Base-by-base conservation (phyloP, 1,140 invertebrate species). In the Drosophila lacteicornis region DNA sequence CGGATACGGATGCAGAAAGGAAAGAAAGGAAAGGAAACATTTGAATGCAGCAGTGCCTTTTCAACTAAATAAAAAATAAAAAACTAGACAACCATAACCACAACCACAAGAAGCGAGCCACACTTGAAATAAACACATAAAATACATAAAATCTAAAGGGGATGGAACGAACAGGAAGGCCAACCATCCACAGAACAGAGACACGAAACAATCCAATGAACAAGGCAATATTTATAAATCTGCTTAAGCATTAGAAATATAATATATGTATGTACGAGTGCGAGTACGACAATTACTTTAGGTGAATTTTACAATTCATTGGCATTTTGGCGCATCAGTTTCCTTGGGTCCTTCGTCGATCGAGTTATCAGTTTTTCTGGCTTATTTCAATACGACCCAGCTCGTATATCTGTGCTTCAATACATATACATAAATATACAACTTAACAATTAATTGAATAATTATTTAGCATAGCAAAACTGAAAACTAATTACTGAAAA, bases 31-130 rank as follows among this genome's bases (percentile, higher is more conserved):
- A 69, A 57, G 42, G 50, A 80, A 50, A 60, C 68, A 50, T 75
- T 85, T 79, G 75, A 86, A 79, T 85, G 82, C 82, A 85, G 83
- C 82, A 86, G 82, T 86, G 82, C 82, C 82, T 86, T 80, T 85
- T 84, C 79, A 81, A 86, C 57, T 63, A 79, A 40, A 68, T 51
- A 80, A 80, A 56, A 79, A 40, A 68, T 51, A 80, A 80, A 56
- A 56, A 56, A 13, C 19, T n/a, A 27, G 30, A 53, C 51, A 53
- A 66, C 49, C 61, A 83, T 46, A 79, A 50, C 8, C 33, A 36
- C 13, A 50, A 40, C 19, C 15, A 59, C 25, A 62, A 43, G 42
- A 68, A 22, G 53, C 22, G 40, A 33, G 70, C 69, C 36, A 71
- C 47, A 66, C 17, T 71, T n/a, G 69, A 73, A 49, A 59, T 40